These are phyloP conservation scores for Macrotis lagotis DNA, from an alignment of 2,113 vertebrate genomes.

Conservation along the genomic window DNA sequence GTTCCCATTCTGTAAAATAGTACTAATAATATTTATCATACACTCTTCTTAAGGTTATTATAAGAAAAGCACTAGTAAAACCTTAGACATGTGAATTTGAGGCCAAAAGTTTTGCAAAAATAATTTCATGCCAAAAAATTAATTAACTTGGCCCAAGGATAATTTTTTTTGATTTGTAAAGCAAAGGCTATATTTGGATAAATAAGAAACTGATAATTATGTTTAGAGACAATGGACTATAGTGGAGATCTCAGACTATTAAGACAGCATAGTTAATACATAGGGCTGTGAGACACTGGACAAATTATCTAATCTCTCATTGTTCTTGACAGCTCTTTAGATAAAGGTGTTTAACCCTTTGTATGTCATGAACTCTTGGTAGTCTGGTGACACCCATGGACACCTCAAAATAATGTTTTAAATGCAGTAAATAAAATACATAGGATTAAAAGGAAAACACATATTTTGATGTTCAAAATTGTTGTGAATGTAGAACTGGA, in stretches of 20 bases:
- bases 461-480: neutral
- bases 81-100: neutral
- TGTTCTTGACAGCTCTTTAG: neutral
- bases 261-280: neutral
- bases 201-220: neutral
- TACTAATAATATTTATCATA: neutral
- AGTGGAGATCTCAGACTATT: neutral
- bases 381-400: neutral
- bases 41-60: neutral
- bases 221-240: neutral
- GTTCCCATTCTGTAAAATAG: neutral
- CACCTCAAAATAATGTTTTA: neutral
- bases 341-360: neutral
- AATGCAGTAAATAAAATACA: neutral
- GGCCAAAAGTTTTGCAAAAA: neutral
- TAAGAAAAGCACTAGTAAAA: neutral
- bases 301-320: neutral
- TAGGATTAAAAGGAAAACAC: neutral
- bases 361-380: neutral
- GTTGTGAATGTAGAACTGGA: neutral
- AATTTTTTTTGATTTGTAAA: neutral
- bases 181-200: neutral
- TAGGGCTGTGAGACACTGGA: neutral
- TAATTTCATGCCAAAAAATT: neutral
- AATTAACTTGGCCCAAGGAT: neutral